A percentile compares a stretch with the other conserved stretches of the same genome.
phyloP scores from a whole-genome alignment of 1,140 invertebrate species.

The Grapholita molesta region DNA sequence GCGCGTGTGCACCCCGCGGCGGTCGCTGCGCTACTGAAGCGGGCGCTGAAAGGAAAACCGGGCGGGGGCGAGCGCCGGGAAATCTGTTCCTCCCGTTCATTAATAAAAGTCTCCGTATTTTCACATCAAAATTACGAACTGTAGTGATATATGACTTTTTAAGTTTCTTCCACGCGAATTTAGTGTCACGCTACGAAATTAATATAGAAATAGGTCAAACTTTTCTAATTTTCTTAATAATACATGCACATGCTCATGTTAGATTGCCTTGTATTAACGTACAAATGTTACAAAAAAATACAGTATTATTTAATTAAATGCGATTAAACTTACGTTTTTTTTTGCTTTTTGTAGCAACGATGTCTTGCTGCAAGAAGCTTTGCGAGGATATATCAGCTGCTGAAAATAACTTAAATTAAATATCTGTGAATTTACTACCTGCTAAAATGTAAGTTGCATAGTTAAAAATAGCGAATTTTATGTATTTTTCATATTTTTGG shows the following conservation, averaged over 20 bases:
- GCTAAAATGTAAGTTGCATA: no score
- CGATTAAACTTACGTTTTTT: background rate
- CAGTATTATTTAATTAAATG: background rate
- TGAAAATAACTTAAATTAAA: background rate
- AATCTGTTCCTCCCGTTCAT: constrained; percentile 29
- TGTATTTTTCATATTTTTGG: no score
- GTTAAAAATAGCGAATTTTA: no score
- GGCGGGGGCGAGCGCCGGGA: constrained; percentile 37
- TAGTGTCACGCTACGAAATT: background rate
- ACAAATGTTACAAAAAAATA: background rate
- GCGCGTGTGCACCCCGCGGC: constrained; percentile 44
- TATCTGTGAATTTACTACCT: no score
- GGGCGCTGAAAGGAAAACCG: constrained; percentile 28
- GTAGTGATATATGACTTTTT: background rate
- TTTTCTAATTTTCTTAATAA: background rate
- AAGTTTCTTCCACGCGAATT: background rate
- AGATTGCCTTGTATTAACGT: background rate
- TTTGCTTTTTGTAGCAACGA: background rate
- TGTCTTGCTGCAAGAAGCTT: background rate
- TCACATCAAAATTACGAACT: background rate
- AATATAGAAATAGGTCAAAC: background rate
- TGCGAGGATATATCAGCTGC: background rate
- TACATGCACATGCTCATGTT: background rate
- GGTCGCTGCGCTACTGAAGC: constrained; percentile 53
- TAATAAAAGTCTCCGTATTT: constrained; percentile 3